phyloP scores from a whole-genome alignment of 2,888 invertebrate species.

The Andrena bucephala region DNA sequence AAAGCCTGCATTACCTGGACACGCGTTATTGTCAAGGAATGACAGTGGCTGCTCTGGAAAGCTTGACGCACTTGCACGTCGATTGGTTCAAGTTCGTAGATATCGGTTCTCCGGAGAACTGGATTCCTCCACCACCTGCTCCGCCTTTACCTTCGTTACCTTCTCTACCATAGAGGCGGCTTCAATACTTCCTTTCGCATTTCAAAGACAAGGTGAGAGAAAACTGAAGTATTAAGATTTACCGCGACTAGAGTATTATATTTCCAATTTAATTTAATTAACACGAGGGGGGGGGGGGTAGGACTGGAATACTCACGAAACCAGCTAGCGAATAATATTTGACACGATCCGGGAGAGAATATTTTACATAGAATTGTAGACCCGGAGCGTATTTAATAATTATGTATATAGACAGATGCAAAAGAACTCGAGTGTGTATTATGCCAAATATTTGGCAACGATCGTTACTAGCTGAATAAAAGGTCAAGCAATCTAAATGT shows the following conservation, averaged over 20 bases:
- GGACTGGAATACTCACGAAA: background rate
- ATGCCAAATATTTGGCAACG: constrained; percentile 23
- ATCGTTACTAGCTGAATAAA: background rate
- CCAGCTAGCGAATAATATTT: constrained; percentile 14
- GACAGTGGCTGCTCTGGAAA: constrained; percentile 83
- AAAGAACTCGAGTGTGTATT: background rate
- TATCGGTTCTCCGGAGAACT: constrained; percentile 30
- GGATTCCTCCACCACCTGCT: constrained; percentile 57
- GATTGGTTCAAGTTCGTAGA: constrained; percentile 69
- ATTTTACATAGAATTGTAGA: constrained; percentile 22
- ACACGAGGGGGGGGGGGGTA: background rate
- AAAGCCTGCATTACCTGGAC: constrained; percentile 87
- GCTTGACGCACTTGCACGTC: constrained; percentile 65
- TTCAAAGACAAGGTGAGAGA: constrained; percentile 43
- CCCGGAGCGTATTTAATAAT: constrained; percentile 21
- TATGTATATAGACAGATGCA: constrained; percentile 2
- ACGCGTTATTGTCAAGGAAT: constrained; percentile 87
- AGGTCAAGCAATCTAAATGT: constrained; percentile 1
- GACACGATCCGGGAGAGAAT: background rate
- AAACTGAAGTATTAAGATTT: constrained; percentile 38
- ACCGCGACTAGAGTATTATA: background rate
- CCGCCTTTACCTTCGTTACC: constrained; percentile 60
- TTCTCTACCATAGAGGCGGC: constrained; percentile 43
- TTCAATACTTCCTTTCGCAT: constrained; percentile 47
- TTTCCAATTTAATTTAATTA: background rate